Base-by-base conservation (phyloP, 1,140 invertebrate genomes). In the Eumeta japonica region DNA sequence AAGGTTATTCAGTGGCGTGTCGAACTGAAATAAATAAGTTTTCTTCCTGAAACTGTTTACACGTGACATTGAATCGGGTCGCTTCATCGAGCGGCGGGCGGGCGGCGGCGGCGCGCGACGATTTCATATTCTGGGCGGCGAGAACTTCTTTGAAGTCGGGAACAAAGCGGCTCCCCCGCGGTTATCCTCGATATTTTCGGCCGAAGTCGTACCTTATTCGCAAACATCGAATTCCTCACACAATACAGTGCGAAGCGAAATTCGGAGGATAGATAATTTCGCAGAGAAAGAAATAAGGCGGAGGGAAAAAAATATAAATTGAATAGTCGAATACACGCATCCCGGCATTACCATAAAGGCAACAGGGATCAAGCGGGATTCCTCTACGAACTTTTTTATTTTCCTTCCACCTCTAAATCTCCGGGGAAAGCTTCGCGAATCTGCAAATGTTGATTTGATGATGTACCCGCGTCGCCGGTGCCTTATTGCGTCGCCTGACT, bases 391-490 rank as follows among this genome's bases (percentile, higher is more conserved):
- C 65, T 71, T 73, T 73, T 73, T 73, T 73, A 73, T 73, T 73
- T 73, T 71, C 68, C 65, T 67, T 65, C 66, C 66, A 71, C 68
- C 65, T 71, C 65, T 73, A 73, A 70, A 73, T 73, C 68, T 70
- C 64, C 55, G 58, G 51, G 60, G 55, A 70, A 72, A 73, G 63
- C 65, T 66, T 59, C 62, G 68, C 61, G 65, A 73, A 73, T 73
- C 68, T 73, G 68, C 65, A 73, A 73, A 73, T 73, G 68, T 70
- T 73, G 68, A 73, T 73, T 73, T 73, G 68, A 73, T 73, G 68
- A 73, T 73, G 68, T 70, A 58, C 56, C 46, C 15, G 38, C 10
- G 47, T 41, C 30, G 37, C 42, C 45, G 3, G 28, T 32, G 35
- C 43, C 44, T 41, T 37, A 34, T 36, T 17, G 35, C 35, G 41